Conservation (phyloP, 2,113 vertebrate species). For the Nothocercus nigrocapillus region DNA sequence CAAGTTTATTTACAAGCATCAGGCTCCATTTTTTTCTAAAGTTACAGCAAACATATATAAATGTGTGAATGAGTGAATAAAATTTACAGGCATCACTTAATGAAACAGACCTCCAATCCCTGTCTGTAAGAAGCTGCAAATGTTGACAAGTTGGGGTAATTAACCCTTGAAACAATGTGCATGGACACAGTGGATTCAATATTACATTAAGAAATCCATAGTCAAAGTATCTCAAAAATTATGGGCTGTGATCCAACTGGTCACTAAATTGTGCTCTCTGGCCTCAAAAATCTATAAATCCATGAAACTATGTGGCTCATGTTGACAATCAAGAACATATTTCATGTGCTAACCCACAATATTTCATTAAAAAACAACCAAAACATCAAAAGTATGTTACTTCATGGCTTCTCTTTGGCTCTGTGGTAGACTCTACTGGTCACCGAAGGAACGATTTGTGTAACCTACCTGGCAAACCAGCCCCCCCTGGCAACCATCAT, state of each 20-base stretch:
- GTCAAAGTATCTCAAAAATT: neutral
- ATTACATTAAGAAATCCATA: neutral
- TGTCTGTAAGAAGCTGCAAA: neutral
- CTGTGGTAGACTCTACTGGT: neutral
- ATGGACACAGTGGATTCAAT: neutral
- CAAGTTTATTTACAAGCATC: neutral
- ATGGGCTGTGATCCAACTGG: neutral
- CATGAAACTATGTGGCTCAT: neutral
- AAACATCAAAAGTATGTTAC: neutral
- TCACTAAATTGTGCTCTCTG: neutral
- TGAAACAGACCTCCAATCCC: neutral
- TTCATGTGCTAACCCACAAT: neutral
- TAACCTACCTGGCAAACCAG: neutral
- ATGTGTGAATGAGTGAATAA: neutral
- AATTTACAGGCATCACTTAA: constrained; percentile 3
- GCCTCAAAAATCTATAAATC: neutral
- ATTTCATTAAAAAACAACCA: neutral
- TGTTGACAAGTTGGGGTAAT: neutral
- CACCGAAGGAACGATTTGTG: neutral
- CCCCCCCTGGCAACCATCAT: neutral
- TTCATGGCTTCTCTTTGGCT: neutral
- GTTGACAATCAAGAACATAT: neutral
- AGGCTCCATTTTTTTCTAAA: neutral
- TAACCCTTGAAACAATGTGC: neutral
- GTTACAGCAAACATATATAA: neutral